Conservation (phyloP, 2,113 vertebrate genomes). For the Dendropsophus ebraccatus region DNA sequence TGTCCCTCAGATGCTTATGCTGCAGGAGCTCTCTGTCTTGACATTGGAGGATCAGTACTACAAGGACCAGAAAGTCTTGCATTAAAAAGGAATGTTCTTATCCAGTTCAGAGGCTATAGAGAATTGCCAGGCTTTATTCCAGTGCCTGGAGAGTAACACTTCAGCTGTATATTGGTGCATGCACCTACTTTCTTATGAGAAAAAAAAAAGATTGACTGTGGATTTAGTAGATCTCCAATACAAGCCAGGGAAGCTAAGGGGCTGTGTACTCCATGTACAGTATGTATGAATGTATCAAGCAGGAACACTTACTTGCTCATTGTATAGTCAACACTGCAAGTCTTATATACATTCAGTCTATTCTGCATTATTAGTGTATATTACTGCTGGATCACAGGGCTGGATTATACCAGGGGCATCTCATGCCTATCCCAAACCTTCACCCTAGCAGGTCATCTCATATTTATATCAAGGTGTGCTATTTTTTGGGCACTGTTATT, state of each 20-base stretch:
- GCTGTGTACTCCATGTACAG: conserved; percentile 23
- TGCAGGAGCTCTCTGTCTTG: conserved; percentile 14
- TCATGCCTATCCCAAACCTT: not conserved
- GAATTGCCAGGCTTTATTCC: not conserved
- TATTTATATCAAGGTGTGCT: not conserved
- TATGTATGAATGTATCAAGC: conserved; percentile 43
- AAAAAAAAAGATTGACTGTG: not conserved
- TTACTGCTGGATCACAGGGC: too few relatives aligned
- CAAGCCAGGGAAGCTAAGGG: conserved; percentile 12
- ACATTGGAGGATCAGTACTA: not conserved
- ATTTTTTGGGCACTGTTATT: not conserved
- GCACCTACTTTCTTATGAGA: not conserved
- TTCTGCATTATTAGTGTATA: not conserved
- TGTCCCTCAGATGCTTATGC: conserved; percentile 33
- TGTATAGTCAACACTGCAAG: not conserved
- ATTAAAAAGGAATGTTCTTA: not conserved
- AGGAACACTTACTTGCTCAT: conserved; percentile 6
- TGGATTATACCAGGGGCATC: not conserved
- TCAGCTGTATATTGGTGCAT: not conserved
- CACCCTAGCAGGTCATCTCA: not conserved
- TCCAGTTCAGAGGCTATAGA: not conserved
- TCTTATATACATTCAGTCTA: not conserved
- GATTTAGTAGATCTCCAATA: conserved; percentile 26
- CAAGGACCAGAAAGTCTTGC: conserved; percentile 8
- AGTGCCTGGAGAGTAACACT: not conserved